These are phyloP conservation scores for Perca schrenkii DNA, from an alignment of 2,113 vertebrate species.

Conservation along the genomic window DNA sequence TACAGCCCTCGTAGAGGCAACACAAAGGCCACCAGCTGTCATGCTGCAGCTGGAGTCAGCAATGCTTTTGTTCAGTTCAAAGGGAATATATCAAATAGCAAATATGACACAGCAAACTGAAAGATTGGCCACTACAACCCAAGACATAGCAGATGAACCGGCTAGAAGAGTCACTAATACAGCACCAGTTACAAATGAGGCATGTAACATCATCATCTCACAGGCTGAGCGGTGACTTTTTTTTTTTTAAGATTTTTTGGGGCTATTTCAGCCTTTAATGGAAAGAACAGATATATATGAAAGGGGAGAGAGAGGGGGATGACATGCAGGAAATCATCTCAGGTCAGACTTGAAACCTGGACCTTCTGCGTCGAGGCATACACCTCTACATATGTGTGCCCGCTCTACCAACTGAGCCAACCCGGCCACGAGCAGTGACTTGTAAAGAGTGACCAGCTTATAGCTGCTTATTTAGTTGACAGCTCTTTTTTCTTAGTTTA, in stretches of 20 bases:
- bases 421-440: too few species aligned
- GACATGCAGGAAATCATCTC: too few species aligned
- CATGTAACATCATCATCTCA: background rate
- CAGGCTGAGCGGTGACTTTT: background rate
- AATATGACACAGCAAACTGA: background rate
- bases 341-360: too few species aligned
- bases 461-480: background rate
- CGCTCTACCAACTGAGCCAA: too few species aligned
- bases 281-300: too few species aligned
- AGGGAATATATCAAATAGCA: background rate
- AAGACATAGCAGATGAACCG: background rate
- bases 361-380: too few species aligned
- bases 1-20: background rate
- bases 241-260: too few species aligned
- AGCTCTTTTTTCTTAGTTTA: background rate
- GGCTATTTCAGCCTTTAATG: too few species aligned
- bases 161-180: background rate
- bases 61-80: background rate
- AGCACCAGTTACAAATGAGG: background rate
- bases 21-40: conserved; percentile 3
- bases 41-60: background rate
- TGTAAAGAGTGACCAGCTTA: background rate
- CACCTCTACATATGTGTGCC: too few species aligned
- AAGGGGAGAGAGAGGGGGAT: too few species aligned
- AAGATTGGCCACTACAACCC: background rate